Evolutionary conservation across 2,113 vertebrate genomes (phyloP).

Genomic region (Galeopterus variegatus): DNA sequence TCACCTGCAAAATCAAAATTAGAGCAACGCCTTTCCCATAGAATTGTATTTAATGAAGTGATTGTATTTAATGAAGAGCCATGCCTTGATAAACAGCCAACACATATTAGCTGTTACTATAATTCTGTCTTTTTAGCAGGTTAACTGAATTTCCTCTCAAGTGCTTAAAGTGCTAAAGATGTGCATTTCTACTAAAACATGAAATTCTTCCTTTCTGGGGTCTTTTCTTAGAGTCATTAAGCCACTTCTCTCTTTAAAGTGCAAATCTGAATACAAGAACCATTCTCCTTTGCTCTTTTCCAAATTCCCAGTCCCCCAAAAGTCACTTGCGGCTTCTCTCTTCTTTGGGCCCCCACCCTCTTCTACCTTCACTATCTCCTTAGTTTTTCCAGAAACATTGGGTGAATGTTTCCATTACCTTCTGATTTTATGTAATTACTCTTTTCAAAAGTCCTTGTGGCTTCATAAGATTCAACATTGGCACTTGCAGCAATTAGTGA

Average conservation of each 20-base stretch:
- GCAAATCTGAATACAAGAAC: neutral
- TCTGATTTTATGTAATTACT: conserved; percentile 79
- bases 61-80: too few relatives aligned
- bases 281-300: neutral
- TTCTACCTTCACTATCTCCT: conserved; percentile 28
- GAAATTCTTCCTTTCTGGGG: neutral
- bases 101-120: neutral
- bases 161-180: conserved; percentile 52
- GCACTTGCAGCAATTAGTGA: conserved; percentile 80
- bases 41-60: neutral
- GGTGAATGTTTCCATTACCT: conserved; percentile 70
- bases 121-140: conserved; percentile 55
- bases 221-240: neutral
- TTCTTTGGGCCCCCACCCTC: neutral
- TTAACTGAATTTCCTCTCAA: conserved; percentile 72
- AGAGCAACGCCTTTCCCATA: neutral
- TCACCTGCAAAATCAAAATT: neutral
- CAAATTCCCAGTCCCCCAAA: neutral
- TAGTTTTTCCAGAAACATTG: conserved; percentile 64
- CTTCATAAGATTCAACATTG: conserved; percentile 79
- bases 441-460: conserved; percentile 78
- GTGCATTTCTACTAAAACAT: neutral
- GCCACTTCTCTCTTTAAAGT: conserved; percentile 6
- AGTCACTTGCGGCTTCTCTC: neutral
- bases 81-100: neutral